Evolutionary conservation across 2,113 vertebrate genomes (phyloP).

Genomic region (Ginglymostoma cirratum): DNA sequence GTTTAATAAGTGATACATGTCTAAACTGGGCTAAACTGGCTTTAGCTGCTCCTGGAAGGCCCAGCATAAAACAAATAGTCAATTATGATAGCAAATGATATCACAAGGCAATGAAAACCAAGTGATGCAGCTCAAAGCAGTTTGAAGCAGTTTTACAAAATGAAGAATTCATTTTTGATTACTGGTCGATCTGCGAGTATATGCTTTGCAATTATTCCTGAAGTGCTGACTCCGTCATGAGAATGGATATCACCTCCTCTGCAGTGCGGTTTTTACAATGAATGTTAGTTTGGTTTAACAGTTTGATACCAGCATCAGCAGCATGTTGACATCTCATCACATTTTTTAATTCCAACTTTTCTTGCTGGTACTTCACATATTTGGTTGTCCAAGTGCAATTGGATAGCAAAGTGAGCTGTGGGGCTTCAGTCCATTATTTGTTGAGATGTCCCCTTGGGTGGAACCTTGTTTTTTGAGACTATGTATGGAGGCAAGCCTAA

Average conservation of each 20-base stretch:
- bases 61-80: background rate
- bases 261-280: background rate
- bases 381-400: background rate
- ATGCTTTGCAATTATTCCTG: background rate
- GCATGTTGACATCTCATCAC: too few species aligned
- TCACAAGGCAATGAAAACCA: background rate
- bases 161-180: background rate
- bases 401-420: background rate
- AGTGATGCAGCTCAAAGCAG: background rate
- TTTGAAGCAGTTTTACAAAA: background rate
- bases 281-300: background rate
- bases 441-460: background rate
- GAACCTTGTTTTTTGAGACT: too few species aligned
- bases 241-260: background rate
- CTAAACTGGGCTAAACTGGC: background rate
- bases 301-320: background rate
- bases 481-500: too few species aligned
- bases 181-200: background rate
- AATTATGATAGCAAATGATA: conserved; percentile 19
- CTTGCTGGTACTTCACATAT: background rate
- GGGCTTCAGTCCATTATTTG: background rate
- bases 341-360: background rate
- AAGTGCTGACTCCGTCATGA: background rate
- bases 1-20: background rate
- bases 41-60: background rate